Evolutionary conservation across 2,888 invertebrate species (phyloP), one percentile per base, ranked within the genome.

Genomic region (Macaria notata): DNA sequence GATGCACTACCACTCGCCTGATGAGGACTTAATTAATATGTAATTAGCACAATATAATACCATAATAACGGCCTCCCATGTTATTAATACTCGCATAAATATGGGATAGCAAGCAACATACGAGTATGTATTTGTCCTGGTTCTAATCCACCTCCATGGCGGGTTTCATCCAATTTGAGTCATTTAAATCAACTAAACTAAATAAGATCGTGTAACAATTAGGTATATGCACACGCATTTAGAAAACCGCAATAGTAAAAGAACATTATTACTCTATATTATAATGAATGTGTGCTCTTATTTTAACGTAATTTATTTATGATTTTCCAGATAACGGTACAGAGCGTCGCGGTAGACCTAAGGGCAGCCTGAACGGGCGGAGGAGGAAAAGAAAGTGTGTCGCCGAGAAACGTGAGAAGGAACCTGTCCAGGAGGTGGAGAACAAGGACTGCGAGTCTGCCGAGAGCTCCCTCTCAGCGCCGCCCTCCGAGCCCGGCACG

Each of bases 391-490:
- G 76, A 70, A 89, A 87, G 71, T 63, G 74, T 38, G 75, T 70
- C 0, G 79, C 78, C 4, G 88, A 89, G 78, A 84, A 90, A 62
- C 79, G 82, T 3, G 88, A 87, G 62, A 87, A 88, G 46, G 90
- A 85, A 58, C 79, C 81, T 38, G 86, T 85, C 5, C 92, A 89
- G 56, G 92, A 92, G 65, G 83, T 79, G 8, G 92, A 92, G 62
- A 86, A 88, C 56, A 92, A 92, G 68, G 93, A 93, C 5, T 83
- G 75, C 4, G 90, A 91, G 59, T 90, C 86, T 0, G 76, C 80
- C 0, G 89, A 82, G 54, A 92, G 90, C 62, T 88, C 88, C 39
- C 85, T 83, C 0, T 91, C 90, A 53, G 81, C 87, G 1, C 90
- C 91, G 1, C 84, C 84, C 0, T 89, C 92, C 0, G 90, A 89